Conservation (phyloP, 2,888 invertebrate species). For the Cephonodes hylas region DNA sequence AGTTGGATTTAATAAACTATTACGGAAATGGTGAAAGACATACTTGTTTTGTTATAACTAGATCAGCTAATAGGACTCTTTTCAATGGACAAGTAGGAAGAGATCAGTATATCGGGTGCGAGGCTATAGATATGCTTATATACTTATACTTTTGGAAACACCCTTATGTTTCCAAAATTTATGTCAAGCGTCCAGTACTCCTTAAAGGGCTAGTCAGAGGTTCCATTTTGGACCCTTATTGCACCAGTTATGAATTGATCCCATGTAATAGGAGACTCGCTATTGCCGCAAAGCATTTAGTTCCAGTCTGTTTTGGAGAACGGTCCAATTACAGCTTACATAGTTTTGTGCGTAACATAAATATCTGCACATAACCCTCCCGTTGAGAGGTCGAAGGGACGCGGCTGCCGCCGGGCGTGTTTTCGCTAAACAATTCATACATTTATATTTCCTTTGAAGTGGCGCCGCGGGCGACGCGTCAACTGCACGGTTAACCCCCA, state of each 20-base stretch:
- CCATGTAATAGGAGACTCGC: no score
- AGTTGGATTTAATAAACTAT: background rate
- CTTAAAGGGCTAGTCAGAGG: no score
- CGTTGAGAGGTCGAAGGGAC: slow-evolving; percentile 49
- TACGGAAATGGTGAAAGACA: background rate
- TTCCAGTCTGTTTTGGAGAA: background rate
- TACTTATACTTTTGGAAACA: no score
- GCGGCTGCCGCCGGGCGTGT: slow-evolving; percentile 53
- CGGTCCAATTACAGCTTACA: no score
- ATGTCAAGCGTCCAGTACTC: no score
- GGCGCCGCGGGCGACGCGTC: slow-evolving; percentile 69
- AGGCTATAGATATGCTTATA: no score
- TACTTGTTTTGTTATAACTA: background rate
- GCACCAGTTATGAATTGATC: no score
- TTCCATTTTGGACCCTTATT: no score
- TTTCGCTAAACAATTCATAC: slow-evolving; percentile 77
- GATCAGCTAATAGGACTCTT: no score
- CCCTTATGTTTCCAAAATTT: no score
- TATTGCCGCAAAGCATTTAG: background rate
- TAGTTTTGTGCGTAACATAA: slow-evolving; percentile 9
- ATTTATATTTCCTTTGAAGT: slow-evolving; percentile 78
- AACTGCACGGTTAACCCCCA: slow-evolving; percentile 67
- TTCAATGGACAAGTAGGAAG: no score
- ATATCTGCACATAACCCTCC: slow-evolving; percentile 39
- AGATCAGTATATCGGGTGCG: no score